Conservation (phyloP, 2,113 vertebrate genomes). For the Gobio gobio region DNA sequence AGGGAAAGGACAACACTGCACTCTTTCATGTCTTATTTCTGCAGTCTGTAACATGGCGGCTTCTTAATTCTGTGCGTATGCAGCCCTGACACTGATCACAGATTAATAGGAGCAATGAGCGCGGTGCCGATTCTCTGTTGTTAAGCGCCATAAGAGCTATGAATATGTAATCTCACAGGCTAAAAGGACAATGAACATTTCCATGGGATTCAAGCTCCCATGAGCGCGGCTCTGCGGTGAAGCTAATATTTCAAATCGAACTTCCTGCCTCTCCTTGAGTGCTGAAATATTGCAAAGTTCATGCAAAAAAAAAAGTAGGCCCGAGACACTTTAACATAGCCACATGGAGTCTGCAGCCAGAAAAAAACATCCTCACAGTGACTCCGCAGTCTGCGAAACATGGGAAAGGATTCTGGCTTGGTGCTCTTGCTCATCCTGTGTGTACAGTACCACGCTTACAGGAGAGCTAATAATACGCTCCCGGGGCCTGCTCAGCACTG, state of each 20-base stretch:
- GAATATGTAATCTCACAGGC: slow-evolving; percentile 25
- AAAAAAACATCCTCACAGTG: slow-evolving; percentile 56
- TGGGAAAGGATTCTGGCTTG: slow-evolving; percentile 46
- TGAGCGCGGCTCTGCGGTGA: slow-evolving; percentile 24
- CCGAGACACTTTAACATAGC: slow-evolving; percentile 46
- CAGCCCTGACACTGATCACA: slow-evolving; percentile 30
- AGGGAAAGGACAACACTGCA: slow-evolving; percentile 62
- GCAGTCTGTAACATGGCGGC: slow-evolving; percentile 34
- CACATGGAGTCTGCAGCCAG: slow-evolving; percentile 53
- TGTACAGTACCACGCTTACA: slow-evolving; percentile 53
- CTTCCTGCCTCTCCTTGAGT: slow-evolving; percentile 48
- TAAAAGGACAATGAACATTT: slow-evolving; percentile 30
- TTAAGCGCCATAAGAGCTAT: slow-evolving; percentile 22
- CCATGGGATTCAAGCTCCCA: slow-evolving; percentile 32
- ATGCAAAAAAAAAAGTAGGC: slow-evolving; percentile 48
- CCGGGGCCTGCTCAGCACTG: slow-evolving; percentile 55
- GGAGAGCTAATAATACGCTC: slow-evolving; percentile 62
- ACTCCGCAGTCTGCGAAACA: slow-evolving; percentile 59
- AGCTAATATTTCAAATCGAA: slow-evolving; percentile 55
- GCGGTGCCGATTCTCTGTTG: slow-evolving; percentile 15
- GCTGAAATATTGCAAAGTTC: slow-evolving; percentile 57
- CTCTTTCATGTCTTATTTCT: slow-evolving; percentile 58
- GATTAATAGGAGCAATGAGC: slow-evolving; percentile 41
- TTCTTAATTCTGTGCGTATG: slow-evolving; percentile 9
- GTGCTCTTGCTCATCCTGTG: slow-evolving; percentile 50